Evolutionary conservation across 2,888 invertebrate species (phyloP).

Genomic region (Andricus quercusramuli): DNA sequence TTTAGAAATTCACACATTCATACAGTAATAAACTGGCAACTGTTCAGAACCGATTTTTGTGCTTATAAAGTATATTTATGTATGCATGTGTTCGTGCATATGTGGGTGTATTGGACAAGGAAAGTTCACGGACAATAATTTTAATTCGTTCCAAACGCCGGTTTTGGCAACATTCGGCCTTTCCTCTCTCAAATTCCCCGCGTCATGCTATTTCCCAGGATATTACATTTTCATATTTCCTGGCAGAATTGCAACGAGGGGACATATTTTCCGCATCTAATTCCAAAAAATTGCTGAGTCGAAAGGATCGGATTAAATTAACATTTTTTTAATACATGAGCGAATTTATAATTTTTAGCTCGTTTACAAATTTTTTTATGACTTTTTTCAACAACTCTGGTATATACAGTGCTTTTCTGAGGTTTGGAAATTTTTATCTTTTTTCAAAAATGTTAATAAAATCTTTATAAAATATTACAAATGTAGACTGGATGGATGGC

Average conservation of each 20-base stretch:
- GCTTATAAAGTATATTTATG: background rate
- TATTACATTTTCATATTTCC: constrained; percentile 39
- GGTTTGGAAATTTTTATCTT: too few species aligned
- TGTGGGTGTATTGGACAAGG: background rate
- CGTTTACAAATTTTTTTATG: too few species aligned
- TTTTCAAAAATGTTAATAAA: too few species aligned
- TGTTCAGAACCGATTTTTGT: constrained; percentile 27
- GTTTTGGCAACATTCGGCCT: constrained; percentile 37
- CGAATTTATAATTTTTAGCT: too few species aligned
- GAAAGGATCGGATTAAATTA: constrained; percentile 19
- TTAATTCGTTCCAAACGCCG: constrained; percentile 35
- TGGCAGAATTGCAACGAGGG: constrained; percentile 24
- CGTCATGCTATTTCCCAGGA: constrained; percentile 28
- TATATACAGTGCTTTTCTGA: too few species aligned
- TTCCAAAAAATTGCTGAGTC: constrained; percentile 28
- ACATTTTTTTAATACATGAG: background rate
- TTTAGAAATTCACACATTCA: constrained; percentile 17
- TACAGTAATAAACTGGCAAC: constrained; percentile 4
- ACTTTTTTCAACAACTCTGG: too few species aligned
- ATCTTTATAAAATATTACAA: too few species aligned
- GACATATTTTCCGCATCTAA: constrained; percentile 20
- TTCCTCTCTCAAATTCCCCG: constrained; percentile 19
- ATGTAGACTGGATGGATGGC: too few species aligned
- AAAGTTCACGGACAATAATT: constrained; percentile 32
- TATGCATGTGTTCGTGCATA: background rate